Evolutionary conservation across 2,888 invertebrate genomes (phyloP), one percentile per base, ranked within the genome.

Genomic region (Hirtodrosophila histrioides): DNA sequence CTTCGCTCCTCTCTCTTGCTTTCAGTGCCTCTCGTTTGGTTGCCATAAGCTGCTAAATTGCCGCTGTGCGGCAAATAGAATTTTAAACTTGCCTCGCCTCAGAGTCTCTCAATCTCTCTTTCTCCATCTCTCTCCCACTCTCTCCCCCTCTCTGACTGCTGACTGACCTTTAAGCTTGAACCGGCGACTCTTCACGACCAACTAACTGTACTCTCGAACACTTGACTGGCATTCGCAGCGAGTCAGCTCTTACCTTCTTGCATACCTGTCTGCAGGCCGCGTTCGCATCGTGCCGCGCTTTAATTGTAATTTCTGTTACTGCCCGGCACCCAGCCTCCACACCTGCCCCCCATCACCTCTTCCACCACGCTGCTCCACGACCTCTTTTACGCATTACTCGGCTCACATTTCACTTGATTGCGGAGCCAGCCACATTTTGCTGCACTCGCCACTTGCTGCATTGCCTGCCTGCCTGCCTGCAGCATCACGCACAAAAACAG

Each of bases 31-130:
- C 55, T 29, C 39, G 55, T 39, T 40, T 51, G 58, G 40, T 53
- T 61, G 58, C 66, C 56, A 50, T 72, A 66, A 75, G 78, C 56
- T 82, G 67, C 69, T 67, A 83, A 83, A 77, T 83, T 83, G 77
- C 77, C 77, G 80, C 80, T 77, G 79, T 86, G 86, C 75, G 70
- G 83, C 77, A 79, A 86, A 86, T 82, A 80, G 80, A 86, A 79
- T 83, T 79, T 82, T 65, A 70, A 83, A 75, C 79, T 62, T 55
- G 65, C 56, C 60, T 74, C 50, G 44, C 37, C 55, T 51, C 50
- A 31, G 12, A 39, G 35, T 39, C 35, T 43, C 35, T 35, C 10
- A 36, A 9, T 12, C 29, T 17, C 23, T 1, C 53, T 24, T 6
- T 10, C 36, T 17, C 11, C 29, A 4, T 29, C 33, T 24, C 29